Evolutionary conservation across 2,113 vertebrate species (phyloP), one percentile per base, ranked within the genome.

Genomic region (Phalacrocorax carbo): DNA sequence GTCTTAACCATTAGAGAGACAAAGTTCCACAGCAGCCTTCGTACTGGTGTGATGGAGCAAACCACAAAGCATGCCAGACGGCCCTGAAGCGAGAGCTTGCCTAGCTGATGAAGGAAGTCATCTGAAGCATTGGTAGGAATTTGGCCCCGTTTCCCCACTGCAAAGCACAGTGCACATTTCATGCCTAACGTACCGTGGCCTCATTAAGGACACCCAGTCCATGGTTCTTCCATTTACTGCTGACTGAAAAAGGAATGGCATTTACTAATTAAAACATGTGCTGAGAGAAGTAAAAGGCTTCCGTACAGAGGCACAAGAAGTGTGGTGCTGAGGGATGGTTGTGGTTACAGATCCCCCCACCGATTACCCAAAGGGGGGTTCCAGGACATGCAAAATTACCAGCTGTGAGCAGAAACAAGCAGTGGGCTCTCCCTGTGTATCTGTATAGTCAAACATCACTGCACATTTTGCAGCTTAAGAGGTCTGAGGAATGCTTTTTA

Each of bases 41-140:
- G 0, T 48, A 15, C 64, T 42, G 68, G 42, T 78, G 68, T 83
- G 71, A 88, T 0, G 3, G 62, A 82, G 62, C 21, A 80, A 90
- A 46, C 51, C 58, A 77, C 58, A 22, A 12, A 36, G 9, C 29
- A 42, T 1, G 1, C 25, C 0, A 1, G 51, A 49, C 46, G 1
- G 5, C 46, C 30, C 61, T 23, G 40, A 11, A 12, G 38, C 1
- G 7, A 90, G 51, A 73, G 64, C 68, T 69, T 51, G 55, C n/a
- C 55, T 65, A 42, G 83, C 65, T 69, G 73, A 82, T 49, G 70
- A 19, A 93, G 93, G 77, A 88, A 62, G 46, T 58, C 1, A n/a
- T 42, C 68, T 32, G 76, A 70, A 70, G 49, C 7, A 1, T 4
- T 64, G 65, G 52, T 15, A 61, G 81, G 66, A 91, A 82, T 94